Conservation (phyloP, 2,888 invertebrate genomes). For the Parnassius orleans region DNA sequence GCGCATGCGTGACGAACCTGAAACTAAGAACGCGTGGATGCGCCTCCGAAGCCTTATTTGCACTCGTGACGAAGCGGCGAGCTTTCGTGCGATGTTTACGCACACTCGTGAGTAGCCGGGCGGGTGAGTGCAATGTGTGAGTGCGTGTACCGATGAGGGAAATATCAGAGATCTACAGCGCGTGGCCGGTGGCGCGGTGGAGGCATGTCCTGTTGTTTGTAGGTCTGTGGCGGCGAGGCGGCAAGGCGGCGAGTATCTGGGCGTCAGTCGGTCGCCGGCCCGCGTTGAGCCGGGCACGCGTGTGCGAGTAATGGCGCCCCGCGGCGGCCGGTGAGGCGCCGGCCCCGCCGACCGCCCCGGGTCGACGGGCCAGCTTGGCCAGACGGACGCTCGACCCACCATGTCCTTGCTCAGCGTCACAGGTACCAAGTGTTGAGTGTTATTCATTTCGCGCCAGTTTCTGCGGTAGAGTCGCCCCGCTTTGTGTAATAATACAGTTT, state of each 20-base stretch:
- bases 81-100: constrained; percentile 37
- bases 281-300: constrained; percentile 70
- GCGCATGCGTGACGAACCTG: constrained; percentile 40
- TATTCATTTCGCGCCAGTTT: constrained; percentile 38
- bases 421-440: constrained; percentile 57
- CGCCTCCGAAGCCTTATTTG: constrained; percentile 46
- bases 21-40: constrained; percentile 45
- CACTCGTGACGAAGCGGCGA: constrained; percentile 38
- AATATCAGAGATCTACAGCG: constrained; percentile 31
- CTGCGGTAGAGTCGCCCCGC: constrained; percentile 38
- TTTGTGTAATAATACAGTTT: constrained; percentile 40
- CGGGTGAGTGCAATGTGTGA: constrained; percentile 18
- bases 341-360: constrained; percentile 80
- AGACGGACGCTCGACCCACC: constrained; percentile 65
- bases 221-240: constrained; percentile 47
- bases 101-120: constrained; percentile 26
- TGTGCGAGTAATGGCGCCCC: constrained; percentile 71
- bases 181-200: constrained; percentile 38
- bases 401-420: constrained; percentile 82
- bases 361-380: constrained; percentile 76
- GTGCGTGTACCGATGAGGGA: constrained; percentile 22
- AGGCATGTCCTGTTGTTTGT: constrained; percentile 41
- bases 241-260: constrained; percentile 49
- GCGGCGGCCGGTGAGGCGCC: constrained; percentile 80
- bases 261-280: constrained; percentile 73